Evolutionary conservation across 2,888 invertebrate species (phyloP).

Genomic region (Orthonychiurus folsomi): DNA sequence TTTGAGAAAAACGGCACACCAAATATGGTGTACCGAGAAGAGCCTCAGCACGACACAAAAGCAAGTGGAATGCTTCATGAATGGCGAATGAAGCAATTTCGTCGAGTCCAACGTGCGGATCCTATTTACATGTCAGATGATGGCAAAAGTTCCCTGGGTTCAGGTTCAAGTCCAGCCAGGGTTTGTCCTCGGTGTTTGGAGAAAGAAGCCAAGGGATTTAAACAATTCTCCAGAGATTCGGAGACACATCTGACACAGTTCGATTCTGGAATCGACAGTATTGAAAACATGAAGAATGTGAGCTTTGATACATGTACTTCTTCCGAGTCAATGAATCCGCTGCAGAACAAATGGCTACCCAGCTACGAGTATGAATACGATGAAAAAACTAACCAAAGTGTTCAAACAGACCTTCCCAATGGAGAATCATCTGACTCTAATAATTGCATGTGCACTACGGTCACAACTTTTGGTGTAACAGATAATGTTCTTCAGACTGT

Average conservation of each 20-base stretch:
- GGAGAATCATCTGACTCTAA: not conserved
- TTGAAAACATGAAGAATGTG: conserved; percentile 25
- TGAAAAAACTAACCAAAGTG: not conserved
- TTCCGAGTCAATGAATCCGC: conserved; percentile 22
- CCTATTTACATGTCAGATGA: conserved; percentile 37
- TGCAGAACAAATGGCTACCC: not conserved
- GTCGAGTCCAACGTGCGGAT: conserved; percentile 33
- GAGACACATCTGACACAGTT: conserved; percentile 5
- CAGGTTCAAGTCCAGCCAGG: conserved; percentile 30
- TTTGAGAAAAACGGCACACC: not conserved
- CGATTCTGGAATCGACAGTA: conserved; percentile 31
- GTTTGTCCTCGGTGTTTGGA: conserved; percentile 29
- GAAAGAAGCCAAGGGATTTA: conserved; percentile 23
- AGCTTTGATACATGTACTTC: conserved; percentile 35
- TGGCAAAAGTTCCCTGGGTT: conserved; percentile 27
- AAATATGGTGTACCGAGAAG: not conserved
- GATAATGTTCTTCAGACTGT: conserved; percentile 1
- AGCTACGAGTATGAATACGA: not conserved
- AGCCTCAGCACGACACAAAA: not conserved
- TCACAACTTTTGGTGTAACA: conserved; percentile 37
- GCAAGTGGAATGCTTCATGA: conserved; percentile 18
- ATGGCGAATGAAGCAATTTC: conserved; percentile 32
- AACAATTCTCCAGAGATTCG: conserved; percentile 7
- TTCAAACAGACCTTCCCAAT: not conserved
- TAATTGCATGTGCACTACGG: conserved; percentile 29